phyloP scores from a whole-genome alignment of 2,113 vertebrate species.

The Suricata suricatta region DNA sequence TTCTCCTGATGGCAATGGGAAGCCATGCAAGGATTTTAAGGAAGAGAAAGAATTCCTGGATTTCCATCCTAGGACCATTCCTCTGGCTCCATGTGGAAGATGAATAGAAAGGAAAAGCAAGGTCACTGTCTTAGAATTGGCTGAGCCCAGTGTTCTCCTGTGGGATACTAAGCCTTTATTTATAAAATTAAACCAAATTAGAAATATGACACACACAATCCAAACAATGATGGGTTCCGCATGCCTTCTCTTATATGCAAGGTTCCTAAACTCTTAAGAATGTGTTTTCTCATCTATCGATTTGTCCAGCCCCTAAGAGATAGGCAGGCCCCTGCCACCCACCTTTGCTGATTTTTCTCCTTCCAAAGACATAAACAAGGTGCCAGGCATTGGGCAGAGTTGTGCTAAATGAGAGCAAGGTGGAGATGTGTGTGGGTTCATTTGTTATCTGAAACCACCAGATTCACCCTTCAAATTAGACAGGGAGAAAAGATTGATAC shows the following conservation, averaged over 20 bases:
- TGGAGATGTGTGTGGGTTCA: not conserved
- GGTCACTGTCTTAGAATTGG: not conserved
- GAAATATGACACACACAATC: not conserved
- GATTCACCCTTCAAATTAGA: conserved; percentile 35
- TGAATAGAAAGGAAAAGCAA: not conserved
- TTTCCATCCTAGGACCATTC: not conserved
- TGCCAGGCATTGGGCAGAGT: not conserved
- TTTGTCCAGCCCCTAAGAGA: not conserved
- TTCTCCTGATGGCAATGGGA: not conserved
- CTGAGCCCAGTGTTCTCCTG: not conserved
- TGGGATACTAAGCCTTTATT: not conserved
- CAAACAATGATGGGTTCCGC: not conserved
- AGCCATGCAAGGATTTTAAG: not conserved
- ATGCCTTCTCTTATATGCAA: not conserved
- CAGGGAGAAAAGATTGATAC: not conserved
- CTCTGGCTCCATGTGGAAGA: not conserved
- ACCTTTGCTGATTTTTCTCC: not conserved
- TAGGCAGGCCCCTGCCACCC: not conserved
- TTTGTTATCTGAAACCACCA: conserved; percentile 32
- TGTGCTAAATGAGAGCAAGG: not conserved
- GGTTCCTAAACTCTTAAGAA: too few relatives aligned
- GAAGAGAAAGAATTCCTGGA: not conserved
- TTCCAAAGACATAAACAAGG: conserved; percentile 21
- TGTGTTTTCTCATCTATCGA: not conserved
- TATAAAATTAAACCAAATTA: conserved; percentile 30